A percentile compares a stretch with the other conserved stretches of the same genome.
These are phyloP conservation scores for Trichonephila clavata DNA, from an alignment of 1,140 invertebrate species.

Conservation along the genomic window DNA sequence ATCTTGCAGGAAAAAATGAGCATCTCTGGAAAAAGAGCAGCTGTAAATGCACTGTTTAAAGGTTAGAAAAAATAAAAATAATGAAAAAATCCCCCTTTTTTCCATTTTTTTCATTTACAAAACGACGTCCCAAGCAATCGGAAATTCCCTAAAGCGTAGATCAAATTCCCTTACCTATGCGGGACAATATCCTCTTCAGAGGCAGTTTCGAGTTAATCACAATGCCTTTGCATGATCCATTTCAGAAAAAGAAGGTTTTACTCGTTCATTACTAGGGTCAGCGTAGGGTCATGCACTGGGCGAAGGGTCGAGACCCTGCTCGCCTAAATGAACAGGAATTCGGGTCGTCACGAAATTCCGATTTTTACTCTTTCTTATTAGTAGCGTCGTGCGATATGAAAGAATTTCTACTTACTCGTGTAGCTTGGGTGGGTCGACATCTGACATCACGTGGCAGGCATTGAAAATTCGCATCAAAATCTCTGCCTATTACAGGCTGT, in stretches of 20 bases:
- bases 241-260: constrained; percentile 62
- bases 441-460: constrained; percentile 65
- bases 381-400: constrained; percentile 74
- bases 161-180: not conserved
- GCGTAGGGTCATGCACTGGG: constrained; percentile 45
- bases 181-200: constrained; percentile 15
- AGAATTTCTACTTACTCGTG: constrained; percentile 58
- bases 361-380: constrained; percentile 73
- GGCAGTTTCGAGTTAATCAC: constrained; percentile 53
- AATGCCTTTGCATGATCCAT: constrained; percentile 68
- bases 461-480: constrained; percentile 70
- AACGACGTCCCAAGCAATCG: not conserved
- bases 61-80: not conserved
- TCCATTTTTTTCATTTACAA: not conserved
- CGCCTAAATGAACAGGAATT: constrained; percentile 71
- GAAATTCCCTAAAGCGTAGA: constrained; percentile 13
- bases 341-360: constrained; percentile 73
- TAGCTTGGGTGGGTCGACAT: constrained; percentile 66
- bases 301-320: constrained; percentile 62
- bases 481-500: constrained; percentile 50
- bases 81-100: not conserved
- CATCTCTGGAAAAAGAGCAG: not conserved
- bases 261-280: constrained; percentile 67
- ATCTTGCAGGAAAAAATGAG: not conserved
- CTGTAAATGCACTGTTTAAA: not conserved